Evolutionary conservation across 1,140 invertebrate genomes (phyloP).

Genomic region (Lepidotrigona ventralis): DNA sequence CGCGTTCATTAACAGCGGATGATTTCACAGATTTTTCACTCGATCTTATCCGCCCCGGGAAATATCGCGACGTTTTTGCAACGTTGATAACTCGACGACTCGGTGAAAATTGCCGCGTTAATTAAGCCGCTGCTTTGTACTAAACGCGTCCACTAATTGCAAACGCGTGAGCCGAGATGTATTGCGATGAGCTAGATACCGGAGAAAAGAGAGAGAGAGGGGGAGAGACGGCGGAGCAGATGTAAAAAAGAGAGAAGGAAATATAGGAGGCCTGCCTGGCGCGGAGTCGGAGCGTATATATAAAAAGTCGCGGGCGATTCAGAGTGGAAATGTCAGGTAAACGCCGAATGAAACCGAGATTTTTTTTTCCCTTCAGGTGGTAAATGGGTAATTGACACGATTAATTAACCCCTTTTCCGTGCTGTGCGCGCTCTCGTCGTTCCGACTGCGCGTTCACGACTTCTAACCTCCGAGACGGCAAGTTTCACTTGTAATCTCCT

Average conservation of each 20-base stretch:
- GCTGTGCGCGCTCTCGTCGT: background rate
- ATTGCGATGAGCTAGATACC: conserved; percentile 65
- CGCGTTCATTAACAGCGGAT: background rate
- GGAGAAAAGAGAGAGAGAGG: conserved; percentile 1
- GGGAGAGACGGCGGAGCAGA: background rate
- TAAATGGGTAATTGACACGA: conserved; percentile 65
- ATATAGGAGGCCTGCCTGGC: conserved; percentile 44
- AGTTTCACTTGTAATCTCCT: conserved; percentile 43
- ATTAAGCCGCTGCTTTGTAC: conserved; percentile 62
- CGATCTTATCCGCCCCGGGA: background rate
- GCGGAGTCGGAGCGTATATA: conserved; percentile 17
- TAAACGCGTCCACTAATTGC: conserved; percentile 65
- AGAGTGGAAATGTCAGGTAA: conserved; percentile 68
- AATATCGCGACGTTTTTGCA: conserved; percentile 4
- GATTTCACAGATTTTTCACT: background rate
- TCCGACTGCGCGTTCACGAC: background rate
- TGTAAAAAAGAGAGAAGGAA: conserved; percentile 14
- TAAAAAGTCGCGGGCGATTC: conserved; percentile 57
- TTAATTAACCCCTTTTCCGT: conserved; percentile 59
- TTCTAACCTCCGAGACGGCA: background rate
- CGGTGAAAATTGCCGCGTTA: conserved; percentile 46
- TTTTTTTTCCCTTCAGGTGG: conserved; percentile 58
- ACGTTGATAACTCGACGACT: conserved; percentile 12
- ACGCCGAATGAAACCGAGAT: conserved; percentile 68
- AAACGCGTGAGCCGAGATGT: conserved; percentile 59